Conservation (phyloP, 1,140 invertebrate genomes). For the Onthophagus taurus region DNA sequence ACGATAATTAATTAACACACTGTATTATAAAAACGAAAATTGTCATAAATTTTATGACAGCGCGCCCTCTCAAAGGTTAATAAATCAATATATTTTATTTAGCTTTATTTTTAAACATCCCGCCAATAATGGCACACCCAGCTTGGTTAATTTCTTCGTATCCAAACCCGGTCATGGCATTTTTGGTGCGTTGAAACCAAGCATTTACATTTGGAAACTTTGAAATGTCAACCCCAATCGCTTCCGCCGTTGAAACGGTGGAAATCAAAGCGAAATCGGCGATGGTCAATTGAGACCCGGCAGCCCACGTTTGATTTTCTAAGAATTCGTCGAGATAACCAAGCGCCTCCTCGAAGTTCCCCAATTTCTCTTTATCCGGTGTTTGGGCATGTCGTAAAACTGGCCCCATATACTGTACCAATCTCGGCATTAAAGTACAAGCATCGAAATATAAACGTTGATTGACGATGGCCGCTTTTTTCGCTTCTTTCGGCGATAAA, state of each 20-base stretch:
- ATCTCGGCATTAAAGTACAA: slow-evolving; percentile 36
- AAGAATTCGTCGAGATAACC: slow-evolving; percentile 35
- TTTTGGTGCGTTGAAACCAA: slow-evolving; percentile 24
- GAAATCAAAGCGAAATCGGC: slow-evolving; percentile 40
- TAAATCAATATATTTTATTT: too few species aligned
- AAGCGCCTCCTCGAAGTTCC: slow-evolving; percentile 35
- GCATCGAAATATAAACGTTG: slow-evolving; percentile 41
- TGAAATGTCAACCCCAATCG: slow-evolving; percentile 17
- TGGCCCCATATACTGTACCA: slow-evolving; percentile 31
- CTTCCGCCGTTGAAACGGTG: slow-evolving; percentile 25
- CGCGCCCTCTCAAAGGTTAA: too few species aligned
- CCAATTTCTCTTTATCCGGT: slow-evolving; percentile 20
- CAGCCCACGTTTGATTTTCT: slow-evolving; percentile 32
- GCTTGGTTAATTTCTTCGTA: slow-evolving; percentile 35
- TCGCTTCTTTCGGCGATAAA: slow-evolving; percentile 42
- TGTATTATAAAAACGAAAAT: too few species aligned
- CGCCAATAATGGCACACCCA: slow-evolving; percentile 32
- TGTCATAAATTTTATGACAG: too few species aligned
- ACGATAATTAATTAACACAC: too few species aligned
- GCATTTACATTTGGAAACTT: slow-evolving; percentile 20
- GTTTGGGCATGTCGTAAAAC: slow-evolving; percentile 21
- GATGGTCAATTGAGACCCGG: slow-evolving; percentile 42
- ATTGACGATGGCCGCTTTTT: slow-evolving; percentile 40
- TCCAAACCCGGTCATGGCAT: slow-evolving; percentile 20
- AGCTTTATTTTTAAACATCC: slow-evolving; percentile 35